Conservation (phyloP, 1,140 invertebrate species). For the Geopemphigus sp. region DNA sequence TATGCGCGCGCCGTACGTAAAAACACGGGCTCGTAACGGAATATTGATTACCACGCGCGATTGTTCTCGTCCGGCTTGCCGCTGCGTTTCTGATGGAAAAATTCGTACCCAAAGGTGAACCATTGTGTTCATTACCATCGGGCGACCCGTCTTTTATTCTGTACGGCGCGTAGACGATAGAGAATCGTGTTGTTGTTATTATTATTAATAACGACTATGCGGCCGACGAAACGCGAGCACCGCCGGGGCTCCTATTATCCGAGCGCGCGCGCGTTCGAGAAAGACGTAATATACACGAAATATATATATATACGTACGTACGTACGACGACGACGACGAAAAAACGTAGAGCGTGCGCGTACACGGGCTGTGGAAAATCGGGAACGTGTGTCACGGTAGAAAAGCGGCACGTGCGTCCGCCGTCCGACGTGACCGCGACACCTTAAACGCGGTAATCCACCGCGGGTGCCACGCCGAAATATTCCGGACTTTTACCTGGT, state of each 20-base stretch:
- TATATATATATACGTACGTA: no score
- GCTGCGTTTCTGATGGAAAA: constrained; percentile 48
- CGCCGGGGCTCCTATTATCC: constrained; percentile 43
- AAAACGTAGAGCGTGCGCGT: no score
- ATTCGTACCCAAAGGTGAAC: constrained; percentile 45
- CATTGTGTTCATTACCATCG: constrained; percentile 48
- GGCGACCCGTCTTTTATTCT: constrained; percentile 36
- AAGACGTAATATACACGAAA: constrained; percentile 41
- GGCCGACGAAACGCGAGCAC: constrained; percentile 21
- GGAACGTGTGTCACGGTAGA: constrained; percentile 48
- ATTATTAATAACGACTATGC: constrained; percentile 20
- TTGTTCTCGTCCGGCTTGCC: constrained; percentile 42
- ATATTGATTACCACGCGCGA: constrained; percentile 39
- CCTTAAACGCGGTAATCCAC: constrained; percentile 37
- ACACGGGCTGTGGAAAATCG: constrained; percentile 48
- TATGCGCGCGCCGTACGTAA: no score
- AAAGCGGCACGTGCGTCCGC: constrained; percentile 49
- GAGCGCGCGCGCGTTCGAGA: no score
- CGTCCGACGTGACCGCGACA: constrained; percentile 46
- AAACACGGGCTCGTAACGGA: no score
- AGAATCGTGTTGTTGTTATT: neutral
- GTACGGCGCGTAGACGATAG: neutral
- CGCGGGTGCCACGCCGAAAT: neutral
- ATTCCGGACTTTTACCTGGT: no score
- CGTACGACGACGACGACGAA: no score